phyloP scores from a whole-genome alignment of 1,140 invertebrate genomes.

The Drosophila malerkotliana region DNA sequence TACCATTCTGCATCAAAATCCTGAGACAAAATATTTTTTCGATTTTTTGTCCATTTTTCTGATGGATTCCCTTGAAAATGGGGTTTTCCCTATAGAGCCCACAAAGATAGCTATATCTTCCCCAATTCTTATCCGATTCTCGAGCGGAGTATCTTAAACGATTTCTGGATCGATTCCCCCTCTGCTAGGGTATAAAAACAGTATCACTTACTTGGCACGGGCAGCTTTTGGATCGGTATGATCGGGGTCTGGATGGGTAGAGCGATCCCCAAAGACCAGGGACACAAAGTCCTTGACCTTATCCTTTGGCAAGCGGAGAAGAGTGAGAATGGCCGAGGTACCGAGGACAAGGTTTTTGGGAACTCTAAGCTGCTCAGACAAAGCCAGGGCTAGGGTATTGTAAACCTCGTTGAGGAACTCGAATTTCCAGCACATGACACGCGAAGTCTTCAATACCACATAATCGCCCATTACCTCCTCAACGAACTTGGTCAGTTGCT shows the following conservation, averaged over 20 bases:
- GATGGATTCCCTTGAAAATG: too few relatives aligned
- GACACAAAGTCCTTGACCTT: slow-evolving; percentile 54
- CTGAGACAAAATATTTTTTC: too few relatives aligned
- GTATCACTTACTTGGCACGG: slow-evolving; percentile 27
- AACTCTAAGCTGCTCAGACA: slow-evolving; percentile 54
- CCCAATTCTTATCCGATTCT: too few relatives aligned
- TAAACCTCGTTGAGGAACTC: slow-evolving; percentile 78
- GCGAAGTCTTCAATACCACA: slow-evolving; percentile 65
- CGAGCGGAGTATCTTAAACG: too few relatives aligned
- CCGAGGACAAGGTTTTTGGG: slow-evolving; percentile 12
- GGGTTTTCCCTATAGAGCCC: too few relatives aligned
- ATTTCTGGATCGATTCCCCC: too few relatives aligned
- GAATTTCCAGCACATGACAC: slow-evolving; percentile 82
- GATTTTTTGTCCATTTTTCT: too few relatives aligned
- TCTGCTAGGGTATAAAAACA: too few relatives aligned
- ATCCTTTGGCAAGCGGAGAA: slow-evolving; percentile 54
- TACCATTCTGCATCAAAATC: too few relatives aligned
- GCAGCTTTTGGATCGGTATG: slow-evolving; percentile 27
- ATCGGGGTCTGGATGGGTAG: slow-evolving; percentile 57
- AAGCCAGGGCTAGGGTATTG: slow-evolving; percentile 65
- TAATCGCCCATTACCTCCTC: slow-evolving; percentile 78
- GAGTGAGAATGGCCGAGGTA: slow-evolving; percentile 6
- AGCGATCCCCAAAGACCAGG: slow-evolving; percentile 72
- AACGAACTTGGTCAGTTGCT: slow-evolving; percentile 50
- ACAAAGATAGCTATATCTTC: too few relatives aligned